These are phyloP conservation scores for Physella acuta DNA, from an alignment of 1,140 invertebrate species.

Conservation along the genomic window DNA sequence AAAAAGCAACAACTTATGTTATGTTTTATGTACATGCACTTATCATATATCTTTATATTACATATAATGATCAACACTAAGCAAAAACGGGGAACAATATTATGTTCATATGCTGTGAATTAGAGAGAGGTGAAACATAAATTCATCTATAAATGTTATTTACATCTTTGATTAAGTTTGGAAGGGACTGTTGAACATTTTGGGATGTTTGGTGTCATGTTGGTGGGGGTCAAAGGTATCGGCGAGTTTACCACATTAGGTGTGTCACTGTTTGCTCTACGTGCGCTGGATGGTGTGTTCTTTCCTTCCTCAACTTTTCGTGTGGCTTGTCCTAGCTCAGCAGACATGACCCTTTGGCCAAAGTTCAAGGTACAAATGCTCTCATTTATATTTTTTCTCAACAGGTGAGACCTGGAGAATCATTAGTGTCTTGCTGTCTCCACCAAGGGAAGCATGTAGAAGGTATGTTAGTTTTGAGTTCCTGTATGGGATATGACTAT, in stretches of 20 bases:
- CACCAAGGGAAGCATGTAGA: constrained; percentile 75
- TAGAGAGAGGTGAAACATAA: too few species aligned
- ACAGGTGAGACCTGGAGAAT: constrained; percentile 54
- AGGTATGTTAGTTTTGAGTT: constrained; percentile 61
- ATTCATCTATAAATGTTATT: too few species aligned
- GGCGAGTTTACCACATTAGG: neutral
- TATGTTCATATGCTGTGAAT: neutral
- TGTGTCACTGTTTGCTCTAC: neutral
- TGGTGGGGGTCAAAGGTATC: neutral
- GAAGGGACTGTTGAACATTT: neutral
- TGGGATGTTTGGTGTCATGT: neutral
- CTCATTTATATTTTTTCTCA: constrained; percentile 47
- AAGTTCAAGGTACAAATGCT: constrained; percentile 51
- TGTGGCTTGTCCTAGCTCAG: constrained; percentile 49
- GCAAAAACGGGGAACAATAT: neutral
- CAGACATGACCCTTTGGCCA: constrained; percentile 49
- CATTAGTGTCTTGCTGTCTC: constrained; percentile 57
- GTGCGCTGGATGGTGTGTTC: constrained; percentile 3
- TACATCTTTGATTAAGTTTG: neutral
- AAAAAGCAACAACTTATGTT: too few species aligned
- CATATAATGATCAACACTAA: neutral
- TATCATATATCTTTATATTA: too few species aligned
- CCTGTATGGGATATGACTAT: constrained; percentile 60
- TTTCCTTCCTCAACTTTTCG: constrained; percentile 36
- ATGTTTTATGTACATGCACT: too few species aligned